Conservation (phyloP, 2,113 vertebrate genomes). For the Corvus hawaiiensis region DNA sequence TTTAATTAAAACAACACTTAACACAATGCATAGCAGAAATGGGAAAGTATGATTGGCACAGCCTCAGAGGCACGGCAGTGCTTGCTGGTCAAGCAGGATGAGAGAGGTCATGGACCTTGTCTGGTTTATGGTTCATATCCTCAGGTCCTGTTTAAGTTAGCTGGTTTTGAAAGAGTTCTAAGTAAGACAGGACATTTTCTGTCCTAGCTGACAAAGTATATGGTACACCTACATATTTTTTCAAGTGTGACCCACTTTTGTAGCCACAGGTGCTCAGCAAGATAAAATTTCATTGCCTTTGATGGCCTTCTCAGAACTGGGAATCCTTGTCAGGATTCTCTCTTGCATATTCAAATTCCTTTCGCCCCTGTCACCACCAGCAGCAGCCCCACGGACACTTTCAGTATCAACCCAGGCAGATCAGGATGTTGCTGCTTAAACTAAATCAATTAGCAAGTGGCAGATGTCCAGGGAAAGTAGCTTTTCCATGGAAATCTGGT, state of each 20-base stretch:
- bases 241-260: not conserved
- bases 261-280: not conserved
- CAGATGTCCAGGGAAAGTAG: not conserved
- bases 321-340: not conserved
- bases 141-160: not conserved
- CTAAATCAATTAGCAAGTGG: not conserved
- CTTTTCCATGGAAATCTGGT: not conserved
- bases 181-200: not conserved
- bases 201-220: not conserved
- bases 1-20: constrained; percentile 37
- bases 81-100: not conserved
- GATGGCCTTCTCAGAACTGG: not conserved
- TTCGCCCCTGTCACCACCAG: not conserved
- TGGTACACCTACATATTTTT: not conserved
- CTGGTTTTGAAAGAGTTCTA: not conserved
- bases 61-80: not conserved
- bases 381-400: not conserved
- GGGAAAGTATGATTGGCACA: not conserved
- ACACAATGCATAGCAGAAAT: not conserved
- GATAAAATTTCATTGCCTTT: not conserved
- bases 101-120: not conserved
- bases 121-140: not conserved
- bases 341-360: not conserved
- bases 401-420: not conserved
- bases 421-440: not conserved